A percentile compares a stretch with the other conserved stretches of the same genome.
phyloP scores from a whole-genome alignment of 2,113 vertebrate genomes.

The Corynorhinus townsendii region DNA sequence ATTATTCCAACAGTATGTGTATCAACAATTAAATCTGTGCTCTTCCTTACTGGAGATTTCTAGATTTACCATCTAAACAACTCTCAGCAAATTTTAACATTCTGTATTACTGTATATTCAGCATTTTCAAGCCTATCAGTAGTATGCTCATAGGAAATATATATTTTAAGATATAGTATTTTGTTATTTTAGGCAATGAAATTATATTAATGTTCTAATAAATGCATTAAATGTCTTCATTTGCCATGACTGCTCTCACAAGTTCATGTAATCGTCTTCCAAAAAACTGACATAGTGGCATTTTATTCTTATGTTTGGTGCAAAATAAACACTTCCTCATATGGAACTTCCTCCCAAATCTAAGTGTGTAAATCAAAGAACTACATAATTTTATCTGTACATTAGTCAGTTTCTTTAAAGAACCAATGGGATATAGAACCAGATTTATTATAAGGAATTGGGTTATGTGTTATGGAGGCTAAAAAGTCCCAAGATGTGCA shows the following conservation, averaged over 20 bases:
- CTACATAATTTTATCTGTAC: neutral
- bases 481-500: neutral
- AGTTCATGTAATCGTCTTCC: slow-evolving; percentile 14
- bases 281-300: neutral
- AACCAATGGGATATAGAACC: neutral
- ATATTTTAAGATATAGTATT: neutral
- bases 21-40: neutral
- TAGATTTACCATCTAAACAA: neutral
- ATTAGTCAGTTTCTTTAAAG: neutral
- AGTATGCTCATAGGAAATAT: neutral
- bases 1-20: neutral
- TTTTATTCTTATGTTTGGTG: neutral
- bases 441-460: neutral
- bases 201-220: slow-evolving; percentile 45
- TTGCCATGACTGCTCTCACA: neutral
- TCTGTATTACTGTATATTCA: neutral
- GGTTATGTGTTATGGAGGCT: neutral
- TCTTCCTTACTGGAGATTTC: neutral
- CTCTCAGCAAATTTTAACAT: neutral
- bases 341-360: neutral
- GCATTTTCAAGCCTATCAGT: neutral
- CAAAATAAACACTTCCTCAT: neutral
- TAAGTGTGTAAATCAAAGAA: neutral
- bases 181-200: slow-evolving; percentile 30
- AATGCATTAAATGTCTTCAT: neutral